Evolutionary conservation across 2,113 vertebrate species (phyloP).

Genomic region (Ascaphus truei): DNA sequence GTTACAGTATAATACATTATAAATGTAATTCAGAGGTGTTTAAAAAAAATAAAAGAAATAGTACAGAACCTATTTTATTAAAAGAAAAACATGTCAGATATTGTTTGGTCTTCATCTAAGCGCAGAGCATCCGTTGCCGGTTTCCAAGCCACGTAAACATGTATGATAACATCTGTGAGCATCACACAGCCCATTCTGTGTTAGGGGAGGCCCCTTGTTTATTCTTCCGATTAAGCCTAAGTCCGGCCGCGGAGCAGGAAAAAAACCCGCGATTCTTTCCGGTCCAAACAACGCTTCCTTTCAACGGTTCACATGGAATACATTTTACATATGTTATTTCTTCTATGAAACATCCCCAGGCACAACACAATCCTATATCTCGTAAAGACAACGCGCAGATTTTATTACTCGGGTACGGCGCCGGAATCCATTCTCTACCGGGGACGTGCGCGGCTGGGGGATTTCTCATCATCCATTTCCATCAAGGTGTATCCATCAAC

Average conservation of each 20-base stretch:
- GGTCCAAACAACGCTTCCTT: conserved; percentile 38
- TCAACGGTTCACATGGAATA: conserved; percentile 30
- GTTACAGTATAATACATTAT: no score
- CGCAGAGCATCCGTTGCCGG: no score
- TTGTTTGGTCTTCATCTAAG: no score
- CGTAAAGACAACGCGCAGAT: conserved; percentile 55
- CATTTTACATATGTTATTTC: conserved; percentile 41
- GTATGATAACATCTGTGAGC: no score
- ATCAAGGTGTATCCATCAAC: conserved; percentile 68
- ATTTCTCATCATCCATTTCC: conserved; percentile 52
- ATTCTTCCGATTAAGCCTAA: conserved; percentile 44
- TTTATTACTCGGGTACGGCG: conserved; percentile 20
- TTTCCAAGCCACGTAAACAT: no score
- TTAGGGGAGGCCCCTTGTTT: conserved; percentile 45
- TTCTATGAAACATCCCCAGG: conserved; percentile 52
- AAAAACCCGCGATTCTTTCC: conserved; percentile 46
- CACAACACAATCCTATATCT: conserved; percentile 53
- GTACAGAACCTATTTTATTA: no score
- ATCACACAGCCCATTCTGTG: conserved; percentile 30
- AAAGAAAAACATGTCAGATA: no score
- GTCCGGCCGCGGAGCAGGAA: conserved; percentile 30
- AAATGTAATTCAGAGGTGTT: no score
- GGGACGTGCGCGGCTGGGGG: neutral
- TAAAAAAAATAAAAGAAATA: no score
- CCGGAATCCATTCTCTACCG: conserved; percentile 1